Percentiles rank a stretch among this genome's conserved stretches.
These are phyloP conservation scores for Ranitomeya imitator DNA, from an alignment of 2,113 vertebrate species.

Conservation along the genomic window DNA sequence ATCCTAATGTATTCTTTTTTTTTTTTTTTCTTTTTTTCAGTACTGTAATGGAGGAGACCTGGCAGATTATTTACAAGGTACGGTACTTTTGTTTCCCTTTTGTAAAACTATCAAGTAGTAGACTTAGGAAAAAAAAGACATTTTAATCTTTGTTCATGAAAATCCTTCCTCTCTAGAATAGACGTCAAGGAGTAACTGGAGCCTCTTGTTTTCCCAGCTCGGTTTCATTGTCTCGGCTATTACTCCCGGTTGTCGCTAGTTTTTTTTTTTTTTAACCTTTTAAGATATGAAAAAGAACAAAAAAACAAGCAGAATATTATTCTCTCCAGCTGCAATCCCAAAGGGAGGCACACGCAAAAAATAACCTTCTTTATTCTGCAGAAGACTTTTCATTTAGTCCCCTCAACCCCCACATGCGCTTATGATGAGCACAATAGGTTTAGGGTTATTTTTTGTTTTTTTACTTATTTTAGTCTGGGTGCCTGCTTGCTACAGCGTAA, in stretches of 20 bases:
- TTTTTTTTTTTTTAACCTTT: background rate
- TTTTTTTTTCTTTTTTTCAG: slow-evolving; percentile 70
- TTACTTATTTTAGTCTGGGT: no score
- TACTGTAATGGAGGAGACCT: slow-evolving; percentile 98
- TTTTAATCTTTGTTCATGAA: background rate
- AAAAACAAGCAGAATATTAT: background rate
- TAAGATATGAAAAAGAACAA: background rate
- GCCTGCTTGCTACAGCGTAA: no score
- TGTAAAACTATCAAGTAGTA: background rate
- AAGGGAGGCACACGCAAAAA: background rate
- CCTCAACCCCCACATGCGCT: no score
- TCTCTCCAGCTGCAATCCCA: background rate
- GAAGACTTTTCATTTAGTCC: no score
- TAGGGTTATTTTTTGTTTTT: no score
- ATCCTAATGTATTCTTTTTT: slow-evolving; percentile 51
- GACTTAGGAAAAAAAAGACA: background rate
- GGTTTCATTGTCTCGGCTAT: slow-evolving; percentile 26
- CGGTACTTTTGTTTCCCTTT: slow-evolving; percentile 75
- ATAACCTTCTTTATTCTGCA: no score
- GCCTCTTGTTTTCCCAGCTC: slow-evolving; percentile 33
- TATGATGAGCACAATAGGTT: no score
- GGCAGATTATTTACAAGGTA: slow-evolving; percentile 99
- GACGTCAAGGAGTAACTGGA: slow-evolving; percentile 6
- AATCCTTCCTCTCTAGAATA: background rate
- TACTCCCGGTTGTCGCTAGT: background rate